A percentile compares a stretch with the other conserved stretches of the same genome.
These are phyloP conservation scores for Eudasyphora cyanicolor DNA, from an alignment of 2,888 invertebrate genomes.

Conservation along the genomic window DNA sequence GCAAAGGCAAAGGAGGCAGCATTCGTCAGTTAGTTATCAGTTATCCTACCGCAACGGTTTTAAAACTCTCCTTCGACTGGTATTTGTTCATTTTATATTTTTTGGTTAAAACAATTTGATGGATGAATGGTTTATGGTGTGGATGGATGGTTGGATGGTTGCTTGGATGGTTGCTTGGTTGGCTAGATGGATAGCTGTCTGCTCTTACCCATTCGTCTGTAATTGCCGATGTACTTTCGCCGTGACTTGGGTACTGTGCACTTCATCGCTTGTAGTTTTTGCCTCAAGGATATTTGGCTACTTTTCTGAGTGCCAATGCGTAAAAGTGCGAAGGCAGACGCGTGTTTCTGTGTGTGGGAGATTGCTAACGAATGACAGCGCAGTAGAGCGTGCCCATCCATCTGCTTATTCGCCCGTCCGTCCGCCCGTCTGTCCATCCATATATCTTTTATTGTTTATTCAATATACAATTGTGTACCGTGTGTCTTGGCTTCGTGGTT, in stretches of 20 bases:
- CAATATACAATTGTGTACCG: conserved; percentile 14
- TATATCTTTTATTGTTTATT: background rate
- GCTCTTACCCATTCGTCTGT: background rate
- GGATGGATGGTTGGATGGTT: background rate
- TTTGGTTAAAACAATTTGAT: conserved; percentile 32
- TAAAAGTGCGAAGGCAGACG: conserved; percentile 53
- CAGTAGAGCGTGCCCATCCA: background rate
- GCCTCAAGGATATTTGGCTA: conserved; percentile 49
- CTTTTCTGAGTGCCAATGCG: conserved; percentile 61
- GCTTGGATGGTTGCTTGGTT: background rate
- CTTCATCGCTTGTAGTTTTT: background rate
- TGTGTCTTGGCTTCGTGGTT: conserved; percentile 12
- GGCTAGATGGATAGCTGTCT: background rate
- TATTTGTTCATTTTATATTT: background rate
- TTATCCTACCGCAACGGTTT: background rate
- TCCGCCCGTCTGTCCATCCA: background rate
- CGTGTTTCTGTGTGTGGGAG: conserved; percentile 22
- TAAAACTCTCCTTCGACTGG: background rate
- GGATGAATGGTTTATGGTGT: background rate
- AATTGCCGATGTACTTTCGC: background rate
- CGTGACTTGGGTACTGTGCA: background rate
- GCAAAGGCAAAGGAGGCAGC: background rate
- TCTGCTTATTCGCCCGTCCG: background rate
- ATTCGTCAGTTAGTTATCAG: conserved; percentile 31
- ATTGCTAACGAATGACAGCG: background rate